Conservation (phyloP, 2,888 invertebrate genomes). For the Coleophora deauratella region DNA sequence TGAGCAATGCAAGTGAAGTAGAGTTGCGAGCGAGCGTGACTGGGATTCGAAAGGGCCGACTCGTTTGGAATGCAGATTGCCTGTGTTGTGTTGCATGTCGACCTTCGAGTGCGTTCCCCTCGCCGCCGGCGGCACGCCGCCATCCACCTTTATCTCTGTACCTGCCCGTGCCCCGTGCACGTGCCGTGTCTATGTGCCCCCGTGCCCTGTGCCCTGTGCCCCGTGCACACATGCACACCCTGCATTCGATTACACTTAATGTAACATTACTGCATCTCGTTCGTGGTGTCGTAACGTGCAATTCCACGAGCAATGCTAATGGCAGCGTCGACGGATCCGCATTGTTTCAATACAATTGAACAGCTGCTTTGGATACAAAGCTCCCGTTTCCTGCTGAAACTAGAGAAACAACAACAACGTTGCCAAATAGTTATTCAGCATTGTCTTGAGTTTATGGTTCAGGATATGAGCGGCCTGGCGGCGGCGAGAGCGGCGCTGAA, state of each 20-base stretch:
- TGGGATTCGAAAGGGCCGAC: constrained; percentile 19
- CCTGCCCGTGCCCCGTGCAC: constrained; percentile 1
- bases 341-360: constrained; percentile 37
- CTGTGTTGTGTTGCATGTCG: constrained; percentile 21
- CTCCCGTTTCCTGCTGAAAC: constrained; percentile 4
- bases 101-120: too few species aligned
- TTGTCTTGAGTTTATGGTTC: too few species aligned
- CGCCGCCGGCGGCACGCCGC: constrained; percentile 9
- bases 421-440: too few species aligned
- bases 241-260: too few species aligned
- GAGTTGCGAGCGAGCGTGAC: constrained; percentile 26
- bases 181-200: too few species aligned
- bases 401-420: constrained; percentile 25
- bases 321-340: constrained; percentile 21
- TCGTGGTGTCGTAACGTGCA: constrained; percentile 18
- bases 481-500: too few species aligned
- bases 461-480: too few species aligned
- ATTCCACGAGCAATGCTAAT: too few species aligned
- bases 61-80: constrained; percentile 28
- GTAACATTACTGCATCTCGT: too few species aligned
- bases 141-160: constrained; percentile 1
- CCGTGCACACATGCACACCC: too few species aligned
- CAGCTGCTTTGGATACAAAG: constrained; percentile 33
- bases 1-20: constrained; percentile 14
- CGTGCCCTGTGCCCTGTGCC: too few species aligned